These are phyloP conservation scores for Cepphus grylle DNA, from an alignment of 2,113 vertebrate species.

Conservation along the genomic window DNA sequence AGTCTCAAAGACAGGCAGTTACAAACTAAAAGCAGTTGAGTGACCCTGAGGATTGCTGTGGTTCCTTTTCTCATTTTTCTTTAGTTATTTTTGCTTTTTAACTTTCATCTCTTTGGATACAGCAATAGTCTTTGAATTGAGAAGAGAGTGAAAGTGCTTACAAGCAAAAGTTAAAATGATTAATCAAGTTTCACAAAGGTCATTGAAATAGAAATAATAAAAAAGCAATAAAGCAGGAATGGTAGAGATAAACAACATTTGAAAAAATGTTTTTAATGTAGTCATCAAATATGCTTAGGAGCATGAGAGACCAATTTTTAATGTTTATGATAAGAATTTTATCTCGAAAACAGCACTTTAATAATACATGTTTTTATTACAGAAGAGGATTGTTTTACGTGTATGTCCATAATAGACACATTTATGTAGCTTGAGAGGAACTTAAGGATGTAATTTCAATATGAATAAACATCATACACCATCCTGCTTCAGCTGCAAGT, in stretches of 20 bases:
- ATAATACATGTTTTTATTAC: neutral
- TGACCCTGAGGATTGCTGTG: neutral
- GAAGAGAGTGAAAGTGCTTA: neutral
- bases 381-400: neutral
- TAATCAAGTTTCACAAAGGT: neutral
- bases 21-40: neutral
- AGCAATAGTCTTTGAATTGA: neutral
- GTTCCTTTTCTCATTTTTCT: neutral
- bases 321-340: neutral
- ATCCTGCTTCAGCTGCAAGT: constrained; percentile 45
- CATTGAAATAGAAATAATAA: neutral
- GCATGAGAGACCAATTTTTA: neutral
- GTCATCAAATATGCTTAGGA: neutral
- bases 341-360: neutral
- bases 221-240: neutral
- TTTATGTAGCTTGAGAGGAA: neutral
- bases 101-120: neutral
- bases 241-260: neutral
- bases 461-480: constrained; percentile 15
- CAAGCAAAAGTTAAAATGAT: neutral
- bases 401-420: neutral
- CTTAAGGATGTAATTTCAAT: constrained; percentile 28
- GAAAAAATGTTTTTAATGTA: neutral
- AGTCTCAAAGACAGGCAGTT: neutral
- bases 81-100: neutral